phyloP scores from a whole-genome alignment of 2,113 vertebrate genomes.

The Girardinichthys multiradiatus region DNA sequence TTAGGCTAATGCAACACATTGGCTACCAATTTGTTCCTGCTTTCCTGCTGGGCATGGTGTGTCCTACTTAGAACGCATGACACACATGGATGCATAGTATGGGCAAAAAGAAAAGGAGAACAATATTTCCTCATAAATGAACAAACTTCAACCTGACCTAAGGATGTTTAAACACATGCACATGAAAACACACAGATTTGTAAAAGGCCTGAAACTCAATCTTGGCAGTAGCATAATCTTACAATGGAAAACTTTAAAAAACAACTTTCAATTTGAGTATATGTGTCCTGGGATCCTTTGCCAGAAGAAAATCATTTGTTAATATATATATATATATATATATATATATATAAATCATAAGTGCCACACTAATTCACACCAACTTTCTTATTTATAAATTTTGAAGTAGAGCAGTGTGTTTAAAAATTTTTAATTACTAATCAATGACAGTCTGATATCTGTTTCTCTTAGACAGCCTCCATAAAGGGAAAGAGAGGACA shows the following conservation, averaged over 20 bases:
- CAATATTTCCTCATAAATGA: not conserved
- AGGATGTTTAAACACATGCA: not conserved
- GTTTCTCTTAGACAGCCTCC: too few species aligned
- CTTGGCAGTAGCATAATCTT: too few species aligned
- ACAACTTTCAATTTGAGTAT: not conserved
- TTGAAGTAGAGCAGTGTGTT: too few species aligned
- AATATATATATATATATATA: too few species aligned
- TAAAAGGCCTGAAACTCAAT: not conserved
- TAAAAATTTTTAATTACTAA: too few species aligned
- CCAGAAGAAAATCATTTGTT: too few species aligned
- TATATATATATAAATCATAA: too few species aligned
- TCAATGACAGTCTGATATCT: too few species aligned
- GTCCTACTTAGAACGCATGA: constrained; percentile 65
- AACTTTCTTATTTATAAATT: too few species aligned
- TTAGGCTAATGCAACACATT: constrained; percentile 54
- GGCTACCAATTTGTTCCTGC: constrained; percentile 29
- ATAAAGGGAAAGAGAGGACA: too few species aligned
- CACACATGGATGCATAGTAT: constrained; percentile 46
- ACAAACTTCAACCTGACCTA: not conserved
- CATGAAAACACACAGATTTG: not conserved
- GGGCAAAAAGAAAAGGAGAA: constrained; percentile 30
- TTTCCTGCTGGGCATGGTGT: constrained; percentile 59
- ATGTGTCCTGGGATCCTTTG: too few species aligned
- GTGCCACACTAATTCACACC: too few species aligned
- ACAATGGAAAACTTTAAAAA: not conserved